Conservation (phyloP, 2,113 vertebrate species). For the Mesocricetus auratus region DNA sequence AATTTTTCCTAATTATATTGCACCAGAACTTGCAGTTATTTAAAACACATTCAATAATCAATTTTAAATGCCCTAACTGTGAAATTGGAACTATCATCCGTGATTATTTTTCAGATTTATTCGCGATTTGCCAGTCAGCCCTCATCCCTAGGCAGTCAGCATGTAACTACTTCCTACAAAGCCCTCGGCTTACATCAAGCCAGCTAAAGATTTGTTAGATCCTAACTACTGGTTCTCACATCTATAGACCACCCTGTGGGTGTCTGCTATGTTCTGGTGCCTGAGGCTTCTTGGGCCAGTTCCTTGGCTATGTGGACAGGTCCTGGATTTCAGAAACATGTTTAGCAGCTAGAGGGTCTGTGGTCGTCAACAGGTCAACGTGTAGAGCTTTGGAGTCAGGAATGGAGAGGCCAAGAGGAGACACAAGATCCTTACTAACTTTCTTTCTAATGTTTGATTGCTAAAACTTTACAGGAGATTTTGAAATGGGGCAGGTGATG, state of each 20-base stretch:
- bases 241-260: neutral
- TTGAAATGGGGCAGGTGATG: neutral
- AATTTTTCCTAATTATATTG: conserved; percentile 5
- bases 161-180: rapidly evolving
- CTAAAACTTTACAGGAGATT: neutral
- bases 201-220: neutral
- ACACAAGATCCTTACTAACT: rapidly evolving
- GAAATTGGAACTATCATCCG: neutral
- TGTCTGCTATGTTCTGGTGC: neutral
- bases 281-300: neutral
- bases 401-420: neutral
- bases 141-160: neutral
- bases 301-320: neutral
- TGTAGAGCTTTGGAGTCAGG: neutral
- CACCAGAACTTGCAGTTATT: neutral
- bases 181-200: too few species aligned
- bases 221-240: neutral
- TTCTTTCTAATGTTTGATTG: neutral
- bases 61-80: neutral
- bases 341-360: neutral
- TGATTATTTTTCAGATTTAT: neutral
- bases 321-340: neutral
- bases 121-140: neutral
- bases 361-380: neutral
- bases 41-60: neutral